Evolutionary conservation across 1,140 invertebrate species (phyloP).

Genomic region (Rhagoletis zephyria): DNA sequence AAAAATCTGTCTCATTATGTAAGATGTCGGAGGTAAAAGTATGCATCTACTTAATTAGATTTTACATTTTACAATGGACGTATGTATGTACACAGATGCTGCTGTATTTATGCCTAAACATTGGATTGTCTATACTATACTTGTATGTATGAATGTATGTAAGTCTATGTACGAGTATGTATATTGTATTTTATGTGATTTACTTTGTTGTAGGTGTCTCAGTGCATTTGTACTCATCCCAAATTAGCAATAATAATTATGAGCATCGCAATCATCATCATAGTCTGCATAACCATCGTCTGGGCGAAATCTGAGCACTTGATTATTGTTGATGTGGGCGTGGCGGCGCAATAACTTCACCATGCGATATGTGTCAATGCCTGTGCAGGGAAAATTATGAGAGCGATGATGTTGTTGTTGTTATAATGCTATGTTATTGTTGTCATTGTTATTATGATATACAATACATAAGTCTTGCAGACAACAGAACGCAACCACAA

Average conservation of each 20-base stretch:
- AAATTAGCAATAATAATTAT: conserved; percentile 45
- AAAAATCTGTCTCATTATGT: not conserved
- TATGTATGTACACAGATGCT: no score
- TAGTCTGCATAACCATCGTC: conserved; percentile 57
- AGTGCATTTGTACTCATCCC: conserved; percentile 25
- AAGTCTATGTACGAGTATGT: not conserved
- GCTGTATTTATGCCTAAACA: not conserved
- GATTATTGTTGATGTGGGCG: conserved; percentile 71
- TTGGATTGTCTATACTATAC: not conserved
- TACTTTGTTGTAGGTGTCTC: conserved; percentile 16
- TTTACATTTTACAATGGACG: not conserved
- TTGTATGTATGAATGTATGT: not conserved
- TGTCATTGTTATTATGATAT: no score
- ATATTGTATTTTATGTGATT: not conserved
- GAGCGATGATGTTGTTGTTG: not conserved
- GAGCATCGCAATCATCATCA: conserved; percentile 12
- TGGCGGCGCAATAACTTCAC: conserved; percentile 70
- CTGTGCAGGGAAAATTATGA: conserved; percentile 56
- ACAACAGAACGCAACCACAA: no score
- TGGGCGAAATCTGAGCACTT: conserved; percentile 71
- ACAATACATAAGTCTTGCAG: no score
- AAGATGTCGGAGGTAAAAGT: not conserved
- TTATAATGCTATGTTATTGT: no score
- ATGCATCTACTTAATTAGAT: not conserved
- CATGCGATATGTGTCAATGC: conserved; percentile 73